Base-by-base conservation (phyloP, 2,888 invertebrate species). In the Iselma pallidipennis region DNA sequence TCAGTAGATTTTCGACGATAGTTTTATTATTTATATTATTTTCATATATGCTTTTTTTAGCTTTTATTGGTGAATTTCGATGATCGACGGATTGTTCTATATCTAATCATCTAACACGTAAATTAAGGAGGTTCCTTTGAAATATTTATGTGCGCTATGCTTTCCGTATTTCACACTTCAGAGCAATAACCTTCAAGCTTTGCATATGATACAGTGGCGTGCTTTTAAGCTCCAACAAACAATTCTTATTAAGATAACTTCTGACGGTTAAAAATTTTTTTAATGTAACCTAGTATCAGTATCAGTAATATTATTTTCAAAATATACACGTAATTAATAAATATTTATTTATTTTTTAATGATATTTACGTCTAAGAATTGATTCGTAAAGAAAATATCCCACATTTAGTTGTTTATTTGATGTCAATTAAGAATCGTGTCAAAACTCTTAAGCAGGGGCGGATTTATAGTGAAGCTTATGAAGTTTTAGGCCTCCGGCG, bases 151-250 rank as follows among this genome's bases (percentile, higher is more conserved):
- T 56, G 56, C 55, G 42, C 53, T n/a, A 51, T 57, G 63, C 62
- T 68, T 68, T 66, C 57, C 61, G 65, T 66, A 66, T 62, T 69
- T 69, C 68, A 71, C 71, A 71, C 68, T 67, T 67, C 65, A 65
- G 70, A 66, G 65, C 72, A 74, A 71, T 74, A 72, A 71, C 71
- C 72, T 65, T 67, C 42, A 57, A 59, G 12, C 55, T 55, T 55
- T 31, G 49, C 55, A 55, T 23, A 49, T 51, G 49, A 56, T 60
- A 49, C 48, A 53, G 57, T 59, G 50, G 54, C 55, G 26, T 31
- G 54, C 49, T 61, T 53, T 56, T 51, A 60, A 61, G 51, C 60
- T 57, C 55, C n/a, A 57, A 57, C 60, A 55, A 53, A 59, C 58
- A 59, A 54, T 12, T 55, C 55, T 60, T 14, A 53, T 49, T 58